Evolutionary conservation across 1,140 invertebrate species (phyloP).

Genomic region (Drosophila malerkotliana): DNA sequence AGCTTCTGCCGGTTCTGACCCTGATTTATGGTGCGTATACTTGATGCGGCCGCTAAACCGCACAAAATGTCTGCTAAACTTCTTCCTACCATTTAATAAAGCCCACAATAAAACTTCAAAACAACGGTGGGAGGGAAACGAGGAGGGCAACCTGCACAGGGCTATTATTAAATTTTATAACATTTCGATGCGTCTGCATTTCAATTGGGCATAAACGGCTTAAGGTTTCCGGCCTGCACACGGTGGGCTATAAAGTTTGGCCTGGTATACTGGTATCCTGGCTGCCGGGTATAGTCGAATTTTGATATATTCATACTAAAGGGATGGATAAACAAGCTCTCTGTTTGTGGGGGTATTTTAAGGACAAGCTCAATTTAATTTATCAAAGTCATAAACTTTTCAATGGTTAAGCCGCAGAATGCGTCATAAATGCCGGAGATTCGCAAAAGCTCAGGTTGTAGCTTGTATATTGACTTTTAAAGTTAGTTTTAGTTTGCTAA

Average conservation of each 20-base stretch:
- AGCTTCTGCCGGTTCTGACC: slow-evolving; percentile 57
- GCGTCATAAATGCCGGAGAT: slow-evolving; percentile 53
- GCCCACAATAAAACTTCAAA: slow-evolving; percentile 60
- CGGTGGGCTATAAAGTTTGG: slow-evolving; percentile 52
- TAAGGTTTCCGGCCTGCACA: slow-evolving; percentile 43
- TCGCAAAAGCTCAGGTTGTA: slow-evolving; percentile 21
- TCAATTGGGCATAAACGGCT: slow-evolving; percentile 75
- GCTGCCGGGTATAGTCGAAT: slow-evolving; percentile 14
- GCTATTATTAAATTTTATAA: slow-evolving; percentile 77
- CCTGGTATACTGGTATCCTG: neutral
- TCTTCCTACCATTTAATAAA: slow-evolving; percentile 44
- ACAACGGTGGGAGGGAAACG: slow-evolving; percentile 10
- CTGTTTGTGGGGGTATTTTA: slow-evolving; percentile 10
- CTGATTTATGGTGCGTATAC: slow-evolving; percentile 80
- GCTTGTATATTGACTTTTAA: slow-evolving; percentile 28
- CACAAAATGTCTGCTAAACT: slow-evolving; percentile 60
- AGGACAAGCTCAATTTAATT: slow-evolving; percentile 70
- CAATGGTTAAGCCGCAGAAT: slow-evolving; percentile 61
- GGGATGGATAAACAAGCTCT: slow-evolving; percentile 8
- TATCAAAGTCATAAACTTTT: slow-evolving; percentile 81
- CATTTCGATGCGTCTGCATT: slow-evolving; percentile 78
- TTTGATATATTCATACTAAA: slow-evolving; percentile 45
- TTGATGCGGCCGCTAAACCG: slow-evolving; percentile 71
- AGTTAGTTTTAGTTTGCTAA: neutral
- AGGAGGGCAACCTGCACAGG: neutral